Evolutionary conservation across 1,140 invertebrate genomes (phyloP).

Genomic region (Pseudomyrmex pallidus): DNA sequence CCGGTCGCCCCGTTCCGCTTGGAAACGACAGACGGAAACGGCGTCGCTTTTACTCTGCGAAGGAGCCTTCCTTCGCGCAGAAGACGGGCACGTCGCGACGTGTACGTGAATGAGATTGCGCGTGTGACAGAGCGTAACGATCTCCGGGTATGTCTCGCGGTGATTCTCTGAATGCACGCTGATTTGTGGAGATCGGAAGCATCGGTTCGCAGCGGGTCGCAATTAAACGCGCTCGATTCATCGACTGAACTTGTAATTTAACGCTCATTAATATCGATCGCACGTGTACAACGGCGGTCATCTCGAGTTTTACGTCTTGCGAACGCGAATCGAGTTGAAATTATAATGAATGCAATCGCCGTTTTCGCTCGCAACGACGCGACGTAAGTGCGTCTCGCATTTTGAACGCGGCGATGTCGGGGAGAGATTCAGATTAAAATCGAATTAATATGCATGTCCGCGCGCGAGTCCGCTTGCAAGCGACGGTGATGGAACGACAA

Average conservation of each 20-base stretch:
- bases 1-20: conserved; percentile 60
- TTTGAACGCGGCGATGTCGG: neutral
- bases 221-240: conserved; percentile 32
- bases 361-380: neutral
- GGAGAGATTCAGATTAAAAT: conserved; percentile 62
- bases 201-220: conserved; percentile 11
- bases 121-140: conserved; percentile 38
- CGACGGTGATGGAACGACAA: conserved; percentile 73
- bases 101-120: conserved; percentile 48
- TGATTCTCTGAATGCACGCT: conserved; percentile 36
- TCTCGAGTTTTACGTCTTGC: neutral
- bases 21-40: conserved; percentile 83
- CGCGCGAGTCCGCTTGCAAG: conserved; percentile 62
- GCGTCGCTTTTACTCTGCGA: conserved; percentile 60
- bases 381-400: neutral
- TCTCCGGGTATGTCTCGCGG: conserved; percentile 15
- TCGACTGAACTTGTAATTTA: neutral
- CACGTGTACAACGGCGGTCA: no score
- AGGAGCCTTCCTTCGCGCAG: conserved; percentile 29
- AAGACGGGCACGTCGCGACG: conserved; percentile 22
- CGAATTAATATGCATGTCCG: conserved; percentile 73
- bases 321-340: neutral
- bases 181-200: conserved; percentile 39
- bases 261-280: neutral
- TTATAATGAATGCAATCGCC: neutral